These are phyloP conservation scores for Anguilla marmorata DNA, from an alignment of 2,797 vertebrate species.

Conservation along the genomic window DNA sequence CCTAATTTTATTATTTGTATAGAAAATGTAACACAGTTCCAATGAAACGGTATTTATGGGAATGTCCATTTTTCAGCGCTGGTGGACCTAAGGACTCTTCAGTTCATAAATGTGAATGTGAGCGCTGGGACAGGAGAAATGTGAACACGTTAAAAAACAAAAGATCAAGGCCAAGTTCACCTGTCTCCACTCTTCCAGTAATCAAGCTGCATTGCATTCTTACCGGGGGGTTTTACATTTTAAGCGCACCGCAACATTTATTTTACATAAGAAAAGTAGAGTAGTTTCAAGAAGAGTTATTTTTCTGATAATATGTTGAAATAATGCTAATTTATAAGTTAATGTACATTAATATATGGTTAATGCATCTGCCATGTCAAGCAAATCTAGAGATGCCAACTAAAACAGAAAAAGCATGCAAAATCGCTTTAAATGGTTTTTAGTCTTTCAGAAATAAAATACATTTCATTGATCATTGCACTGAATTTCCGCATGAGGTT, in stretches of 20 bases:
- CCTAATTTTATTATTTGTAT: neutral
- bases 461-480: neutral
- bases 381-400: neutral
- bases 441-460: neutral
- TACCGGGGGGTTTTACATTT: neutral
- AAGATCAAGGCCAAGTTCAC: slow-evolving; percentile 18
- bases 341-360: neutral
- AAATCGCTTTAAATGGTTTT: neutral
- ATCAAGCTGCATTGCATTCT: neutral
- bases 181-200: neutral
- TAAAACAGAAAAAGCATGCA: neutral
- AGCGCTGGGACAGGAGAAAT: neutral
- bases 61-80: slow-evolving; percentile 1
- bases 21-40: neutral
- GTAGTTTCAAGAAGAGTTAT: neutral
- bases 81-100: too few species aligned
- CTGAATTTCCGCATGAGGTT: neutral
- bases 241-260: neutral
- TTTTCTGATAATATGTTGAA: neutral
- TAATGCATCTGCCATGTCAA: neutral
- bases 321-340: neutral
- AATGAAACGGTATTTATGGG: neutral
- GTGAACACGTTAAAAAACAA: neutral
- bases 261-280: neutral
- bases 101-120: neutral